Conservation (phyloP, 2,888 invertebrate species). For the Metellina segmentata region DNA sequence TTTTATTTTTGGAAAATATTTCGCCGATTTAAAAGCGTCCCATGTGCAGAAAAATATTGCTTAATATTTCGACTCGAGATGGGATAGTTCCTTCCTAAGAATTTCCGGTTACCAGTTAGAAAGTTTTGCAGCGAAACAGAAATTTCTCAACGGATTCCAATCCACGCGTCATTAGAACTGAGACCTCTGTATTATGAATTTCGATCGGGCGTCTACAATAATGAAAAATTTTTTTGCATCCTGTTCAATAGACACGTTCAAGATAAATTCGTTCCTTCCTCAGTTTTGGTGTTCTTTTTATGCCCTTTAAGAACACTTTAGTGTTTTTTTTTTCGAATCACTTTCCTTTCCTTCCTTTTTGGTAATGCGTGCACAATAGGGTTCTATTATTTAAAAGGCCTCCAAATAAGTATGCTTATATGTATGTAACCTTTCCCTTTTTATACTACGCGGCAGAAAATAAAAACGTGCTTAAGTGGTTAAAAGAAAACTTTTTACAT, state of each 20-base stretch:
- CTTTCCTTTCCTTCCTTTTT: slow-evolving; percentile 5
- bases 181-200: neutral
- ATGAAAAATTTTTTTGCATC: neutral
- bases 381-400: slow-evolving; percentile 55
- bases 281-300: neutral
- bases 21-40: too few relatives aligned
- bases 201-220: neutral
- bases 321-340: neutral
- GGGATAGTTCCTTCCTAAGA: too few relatives aligned
- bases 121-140: too few relatives aligned
- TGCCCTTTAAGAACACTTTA: neutral
- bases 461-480: slow-evolving; percentile 64
- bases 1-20: too few relatives aligned
- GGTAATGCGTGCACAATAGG: slow-evolving; percentile 15
- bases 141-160: neutral
- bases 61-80: too few relatives aligned
- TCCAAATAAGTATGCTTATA: slow-evolving; percentile 37
- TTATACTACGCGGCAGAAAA: slow-evolving; percentile 58
- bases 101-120: too few relatives aligned
- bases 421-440: slow-evolving; percentile 9
- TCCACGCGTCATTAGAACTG: neutral
- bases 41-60: too few relatives aligned
- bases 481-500: slow-evolving; percentile 29
- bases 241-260: neutral
- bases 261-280: neutral